These are phyloP conservation scores for Temnothorax curvispinosus DNA, from an alignment of 1,140 invertebrate genomes.

Conservation along the genomic window DNA sequence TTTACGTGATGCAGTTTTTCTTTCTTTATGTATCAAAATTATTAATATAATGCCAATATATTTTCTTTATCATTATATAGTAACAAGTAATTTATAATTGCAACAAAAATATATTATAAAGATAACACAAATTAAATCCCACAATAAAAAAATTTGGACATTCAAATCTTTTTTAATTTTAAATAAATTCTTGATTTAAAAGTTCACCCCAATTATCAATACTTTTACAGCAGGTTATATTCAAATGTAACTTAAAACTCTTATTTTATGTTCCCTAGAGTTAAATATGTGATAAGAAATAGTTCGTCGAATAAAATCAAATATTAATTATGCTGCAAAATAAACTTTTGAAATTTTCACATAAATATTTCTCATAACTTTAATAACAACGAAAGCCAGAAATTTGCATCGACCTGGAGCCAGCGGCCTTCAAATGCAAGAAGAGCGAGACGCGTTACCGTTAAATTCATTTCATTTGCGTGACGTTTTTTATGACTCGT, in stretches of 20 bases:
- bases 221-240: neutral
- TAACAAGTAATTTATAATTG: neutral
- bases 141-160: neutral
- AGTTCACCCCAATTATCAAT: neutral
- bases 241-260: neutral
- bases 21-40: neutral
- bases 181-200: neutral
- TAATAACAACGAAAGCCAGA: neutral
- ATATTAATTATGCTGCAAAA: neutral
- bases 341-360: neutral
- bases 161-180: neutral
- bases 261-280: neutral
- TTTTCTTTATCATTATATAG: neutral
- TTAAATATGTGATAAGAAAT: neutral
- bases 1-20: neutral
- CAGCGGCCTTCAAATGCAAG: slow-evolving; percentile 63
- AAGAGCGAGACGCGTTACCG: slow-evolving; percentile 57
- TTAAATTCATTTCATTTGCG: slow-evolving; percentile 46
- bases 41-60: neutral
- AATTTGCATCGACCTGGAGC: neutral
- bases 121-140: neutral
- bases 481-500: slow-evolving; percentile 71
- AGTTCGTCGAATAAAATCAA: neutral
- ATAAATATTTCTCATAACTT: neutral
- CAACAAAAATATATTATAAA: neutral